Evolutionary conservation across 2,113 vertebrate species (phyloP).

Genomic region (Poecile atricapillus): DNA sequence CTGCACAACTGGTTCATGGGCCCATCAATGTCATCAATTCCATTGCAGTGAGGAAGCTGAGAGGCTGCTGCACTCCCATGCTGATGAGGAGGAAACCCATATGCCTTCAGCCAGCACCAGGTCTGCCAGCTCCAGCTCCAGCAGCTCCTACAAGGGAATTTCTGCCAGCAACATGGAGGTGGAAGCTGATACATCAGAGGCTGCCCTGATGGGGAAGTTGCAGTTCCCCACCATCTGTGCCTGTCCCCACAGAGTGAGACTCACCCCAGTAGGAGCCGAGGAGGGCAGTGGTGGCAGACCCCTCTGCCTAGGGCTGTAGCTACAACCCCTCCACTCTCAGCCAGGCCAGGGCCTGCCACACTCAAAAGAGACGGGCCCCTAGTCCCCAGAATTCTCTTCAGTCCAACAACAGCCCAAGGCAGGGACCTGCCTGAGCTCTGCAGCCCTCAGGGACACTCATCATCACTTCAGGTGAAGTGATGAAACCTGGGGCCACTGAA

Average conservation of each 20-base stretch:
- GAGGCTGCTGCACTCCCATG: not conserved
- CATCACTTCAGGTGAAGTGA: not conserved
- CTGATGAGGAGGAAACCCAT: not conserved
- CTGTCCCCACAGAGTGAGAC: not conserved
- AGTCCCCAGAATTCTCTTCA: not conserved
- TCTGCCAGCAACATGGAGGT: not conserved
- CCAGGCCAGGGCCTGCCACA: not conserved
- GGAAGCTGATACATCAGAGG: not conserved
- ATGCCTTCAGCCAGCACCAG: not conserved
- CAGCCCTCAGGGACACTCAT: not conserved
- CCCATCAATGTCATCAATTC: not conserved
- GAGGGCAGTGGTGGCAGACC: not conserved
- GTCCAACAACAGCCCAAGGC: not conserved
- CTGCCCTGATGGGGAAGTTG: not conserved
- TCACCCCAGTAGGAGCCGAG: not conserved
- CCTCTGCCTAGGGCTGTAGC: not conserved
- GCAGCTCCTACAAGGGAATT: not conserved
- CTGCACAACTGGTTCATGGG: not conserved
- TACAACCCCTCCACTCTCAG: not conserved
- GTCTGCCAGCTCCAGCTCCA: not conserved
- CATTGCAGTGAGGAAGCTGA: not conserved
- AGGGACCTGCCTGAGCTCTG: not conserved
- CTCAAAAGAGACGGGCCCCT: not conserved
- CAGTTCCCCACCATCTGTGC: not conserved
- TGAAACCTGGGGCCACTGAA: not conserved